Base-by-base conservation (phyloP, 2,888 invertebrate genomes). In the Branchipolynoe longqiensis region DNA sequence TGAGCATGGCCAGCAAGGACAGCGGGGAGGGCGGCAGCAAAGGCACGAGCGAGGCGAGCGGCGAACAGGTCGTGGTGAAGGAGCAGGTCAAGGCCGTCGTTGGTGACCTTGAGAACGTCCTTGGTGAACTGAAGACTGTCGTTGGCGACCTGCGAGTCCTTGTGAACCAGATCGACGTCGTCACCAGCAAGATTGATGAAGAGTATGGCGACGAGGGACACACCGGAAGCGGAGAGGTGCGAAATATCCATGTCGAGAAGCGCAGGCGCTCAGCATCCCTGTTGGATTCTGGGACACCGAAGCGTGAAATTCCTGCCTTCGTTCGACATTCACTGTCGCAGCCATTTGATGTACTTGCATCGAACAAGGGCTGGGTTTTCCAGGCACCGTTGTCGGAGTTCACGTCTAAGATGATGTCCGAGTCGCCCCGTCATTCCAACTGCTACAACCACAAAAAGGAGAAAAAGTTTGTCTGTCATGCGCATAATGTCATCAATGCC, bases 61-160 rank as follows among this genome's bases (percentile, higher is more conserved):
- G 83, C 22, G 64, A 64, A 28, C 62, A 36, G 31, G 41, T 40
- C 2, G 64, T 83, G 8, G 84, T 84, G 6, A 84, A 84, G 40
- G 84, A 84, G n/a, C 69, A 84, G 84, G 73, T 84, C 33, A 69
- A 73, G 33, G 48, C 62, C 4, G 85, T 85, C 6, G 85, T 85
- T 1, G 85, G 85, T 59, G 85, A 85, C 38, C 81, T 85, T 33
- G 85, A 85, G 33, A 85, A 81, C 25, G 85, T 85, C n/a, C 81
- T 85, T 22, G 85, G 85, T 14, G 85, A 85, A 25, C 62, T 85
- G 40, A 85, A 85, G 31, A 81, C 78, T 18, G 85, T 85, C 12
- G 78, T 85, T 4, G 85, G 85, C 4, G 85, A 85, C 81, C 81
- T 85, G 1, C 36, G 48, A 12, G 33, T 41, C n/a, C 59, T 85